Evolutionary conservation across 2,888 invertebrate genomes (phyloP).

Genomic region (Ormia ochracea): DNA sequence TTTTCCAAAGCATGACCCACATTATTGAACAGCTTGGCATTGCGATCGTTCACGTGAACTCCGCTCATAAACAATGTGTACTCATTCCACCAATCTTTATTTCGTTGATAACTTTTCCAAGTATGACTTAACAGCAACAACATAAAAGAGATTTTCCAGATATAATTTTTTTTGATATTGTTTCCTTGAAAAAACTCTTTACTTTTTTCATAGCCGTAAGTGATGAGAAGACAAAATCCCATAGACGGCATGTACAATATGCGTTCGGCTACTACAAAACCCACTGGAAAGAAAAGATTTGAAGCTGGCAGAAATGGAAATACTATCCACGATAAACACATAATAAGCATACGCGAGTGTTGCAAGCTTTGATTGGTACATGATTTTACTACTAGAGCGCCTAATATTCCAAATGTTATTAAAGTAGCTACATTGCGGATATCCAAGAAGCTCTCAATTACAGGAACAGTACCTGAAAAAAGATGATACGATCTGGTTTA

Average conservation of each 20-base stretch:
- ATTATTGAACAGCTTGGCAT: conserved; percentile 98
- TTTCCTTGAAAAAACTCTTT: conserved; percentile 61
- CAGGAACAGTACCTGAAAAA: conserved; percentile 79
- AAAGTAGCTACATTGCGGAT: conserved; percentile 88
- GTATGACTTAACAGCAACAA: conserved; percentile 87
- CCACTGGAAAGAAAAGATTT: conserved; percentile 97
- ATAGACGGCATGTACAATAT: conserved; percentile 97
- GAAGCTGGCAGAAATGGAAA: conserved; percentile 97
- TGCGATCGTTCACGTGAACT: conserved; percentile 86
- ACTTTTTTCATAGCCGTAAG: conserved; percentile 88
- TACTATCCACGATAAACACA: conserved; percentile 90
- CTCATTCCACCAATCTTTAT: conserved; percentile 95
- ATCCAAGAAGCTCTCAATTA: conserved; percentile 88
- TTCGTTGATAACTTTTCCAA: conserved; percentile 90
- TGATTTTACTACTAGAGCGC: conserved; percentile 77
- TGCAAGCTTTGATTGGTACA: conserved; percentile 80
- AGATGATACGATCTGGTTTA: background rate
- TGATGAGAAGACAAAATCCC: conserved; percentile 96
- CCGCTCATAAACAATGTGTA: conserved; percentile 96
- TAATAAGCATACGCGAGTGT: conserved; percentile 82
- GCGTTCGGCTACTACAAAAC: conserved; percentile 97
- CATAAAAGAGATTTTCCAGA: conserved; percentile 76
- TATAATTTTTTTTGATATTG: conserved; percentile 43
- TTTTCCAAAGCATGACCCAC: conserved; percentile 96
- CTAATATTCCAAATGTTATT: conserved; percentile 80